Conservation (phyloP, 1,140 invertebrate species). For the Megalonaias nervosa region DNA sequence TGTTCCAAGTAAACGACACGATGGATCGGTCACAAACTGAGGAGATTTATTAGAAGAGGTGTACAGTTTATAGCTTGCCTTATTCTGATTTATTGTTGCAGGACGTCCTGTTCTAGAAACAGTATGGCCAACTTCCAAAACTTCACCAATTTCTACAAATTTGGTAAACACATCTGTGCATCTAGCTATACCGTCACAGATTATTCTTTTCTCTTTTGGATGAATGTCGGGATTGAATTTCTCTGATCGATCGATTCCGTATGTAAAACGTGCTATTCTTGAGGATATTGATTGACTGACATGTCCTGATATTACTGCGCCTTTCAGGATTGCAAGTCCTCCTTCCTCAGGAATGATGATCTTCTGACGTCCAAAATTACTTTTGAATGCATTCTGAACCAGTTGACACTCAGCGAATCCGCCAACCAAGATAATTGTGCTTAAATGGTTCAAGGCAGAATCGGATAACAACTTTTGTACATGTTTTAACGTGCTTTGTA, state of each 20-base stretch:
- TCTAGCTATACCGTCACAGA: neutral
- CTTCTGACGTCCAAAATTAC: neutral
- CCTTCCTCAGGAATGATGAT: conserved; percentile 4
- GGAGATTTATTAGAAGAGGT: neutral
- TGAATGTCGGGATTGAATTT: neutral
- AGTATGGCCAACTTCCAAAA: conserved; percentile 2
- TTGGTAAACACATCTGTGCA: conserved; percentile 2
- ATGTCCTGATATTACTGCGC: conserved; percentile 16
- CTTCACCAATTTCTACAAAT: conserved; percentile 5
- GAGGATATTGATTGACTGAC: neutral
- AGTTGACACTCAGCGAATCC: conserved; percentile 12
- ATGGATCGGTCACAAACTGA: neutral
- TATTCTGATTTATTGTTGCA: neutral
- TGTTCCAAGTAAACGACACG: neutral
- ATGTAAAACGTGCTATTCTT: conserved; percentile 8
- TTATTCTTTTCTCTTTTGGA: neutral
- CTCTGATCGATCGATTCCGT: neutral
- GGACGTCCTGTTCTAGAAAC: neutral
- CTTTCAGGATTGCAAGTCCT: conserved; percentile 17
- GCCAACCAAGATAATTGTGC: conserved; percentile 14
- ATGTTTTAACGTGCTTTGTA: conserved; percentile 1
- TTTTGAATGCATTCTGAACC: neutral
- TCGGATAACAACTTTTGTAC: conserved; percentile 1
- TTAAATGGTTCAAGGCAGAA: neutral
- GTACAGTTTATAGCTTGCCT: neutral